phyloP scores from a whole-genome alignment of 2,888 invertebrate species.

The Melipona beecheii region DNA sequence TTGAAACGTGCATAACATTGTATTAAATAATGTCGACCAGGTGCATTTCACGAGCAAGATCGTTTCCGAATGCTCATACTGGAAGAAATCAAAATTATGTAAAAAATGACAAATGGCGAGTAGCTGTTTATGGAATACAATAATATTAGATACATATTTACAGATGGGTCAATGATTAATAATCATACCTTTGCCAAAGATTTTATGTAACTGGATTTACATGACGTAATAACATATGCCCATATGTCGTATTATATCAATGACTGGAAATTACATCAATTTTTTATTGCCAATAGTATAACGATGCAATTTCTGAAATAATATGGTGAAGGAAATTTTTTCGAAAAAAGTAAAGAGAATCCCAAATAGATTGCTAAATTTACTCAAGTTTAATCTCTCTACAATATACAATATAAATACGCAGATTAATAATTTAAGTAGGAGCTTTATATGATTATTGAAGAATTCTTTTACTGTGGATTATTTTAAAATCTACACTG shows the following conservation, averaged over 20 bases:
- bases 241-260: constrained; percentile 34
- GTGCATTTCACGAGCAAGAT: constrained; percentile 75
- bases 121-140: constrained; percentile 75
- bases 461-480: constrained; percentile 11
- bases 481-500: constrained; percentile 36
- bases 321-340: constrained; percentile 1
- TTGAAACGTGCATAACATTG: constrained; percentile 71
- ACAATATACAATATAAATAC: neutral
- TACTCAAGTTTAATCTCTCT: constrained; percentile 7
- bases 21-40: constrained; percentile 67
- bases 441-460: neutral
- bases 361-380: constrained; percentile 25
- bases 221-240: constrained; percentile 17
- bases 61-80: constrained; percentile 70
- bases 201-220: constrained; percentile 79
- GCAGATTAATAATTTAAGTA: neutral
- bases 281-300: constrained; percentile 36
- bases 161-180: constrained; percentile 74
- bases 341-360: neutral
- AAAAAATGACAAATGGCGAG: constrained; percentile 73
- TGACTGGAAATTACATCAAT: constrained; percentile 44
- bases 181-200: constrained; percentile 77
- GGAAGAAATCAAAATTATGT: constrained; percentile 77
- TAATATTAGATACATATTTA: constrained; percentile 75
- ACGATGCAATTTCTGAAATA: constrained; percentile 20